Conservation (phyloP, 30 jellyfish, hydroid and myxozoan species). For the Chrysaora quinquecirrha region DNA sequence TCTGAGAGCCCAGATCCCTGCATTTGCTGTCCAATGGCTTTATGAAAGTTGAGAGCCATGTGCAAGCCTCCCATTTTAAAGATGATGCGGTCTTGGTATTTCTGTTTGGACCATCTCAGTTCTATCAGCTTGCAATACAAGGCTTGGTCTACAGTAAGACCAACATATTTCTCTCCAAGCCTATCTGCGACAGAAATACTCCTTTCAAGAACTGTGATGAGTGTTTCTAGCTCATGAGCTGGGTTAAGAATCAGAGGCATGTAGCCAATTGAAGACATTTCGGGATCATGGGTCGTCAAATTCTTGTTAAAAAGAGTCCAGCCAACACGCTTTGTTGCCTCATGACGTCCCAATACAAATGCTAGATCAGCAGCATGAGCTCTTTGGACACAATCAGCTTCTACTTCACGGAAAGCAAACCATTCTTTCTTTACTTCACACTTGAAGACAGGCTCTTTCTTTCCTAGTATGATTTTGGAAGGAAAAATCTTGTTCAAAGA, state of each 20-base stretch:
- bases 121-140: slow-evolving; percentile 1
- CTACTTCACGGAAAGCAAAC: no score
- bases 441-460: no score
- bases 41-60: no score
- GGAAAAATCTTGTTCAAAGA: no score
- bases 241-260: background rate
- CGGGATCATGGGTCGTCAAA: background rate
- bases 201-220: background rate
- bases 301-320: background rate
- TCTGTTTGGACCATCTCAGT: slow-evolving; percentile 1
- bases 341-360: background rate
- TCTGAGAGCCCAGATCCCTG: background rate
- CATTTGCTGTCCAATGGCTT: no score
- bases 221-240: background rate
- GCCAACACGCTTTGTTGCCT: background rate
- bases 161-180: background rate
- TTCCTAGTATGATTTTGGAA: no score
- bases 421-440: no score
- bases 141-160: slow-evolving; percentile 4
- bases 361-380: background rate
- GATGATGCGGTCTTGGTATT: no score
- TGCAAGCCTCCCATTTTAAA: no score
- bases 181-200: background rate
- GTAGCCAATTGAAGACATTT: background rate
- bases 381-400: background rate